phyloP scores from a whole-genome alignment of 2,888 invertebrate genomes.

The Netelia virgata region DNA sequence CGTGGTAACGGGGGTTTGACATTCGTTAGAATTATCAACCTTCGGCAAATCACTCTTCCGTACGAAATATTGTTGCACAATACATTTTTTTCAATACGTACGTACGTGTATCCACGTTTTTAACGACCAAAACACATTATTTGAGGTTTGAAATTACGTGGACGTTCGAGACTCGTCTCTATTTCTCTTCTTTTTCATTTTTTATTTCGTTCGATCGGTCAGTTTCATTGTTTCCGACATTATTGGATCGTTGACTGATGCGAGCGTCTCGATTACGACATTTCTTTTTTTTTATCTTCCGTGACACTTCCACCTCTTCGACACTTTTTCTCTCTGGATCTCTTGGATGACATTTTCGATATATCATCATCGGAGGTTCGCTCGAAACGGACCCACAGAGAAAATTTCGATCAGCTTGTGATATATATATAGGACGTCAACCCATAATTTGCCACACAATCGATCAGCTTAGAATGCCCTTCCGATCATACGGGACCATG shows the following conservation, averaged over 20 bases:
- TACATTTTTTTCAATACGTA: constrained; percentile 15
- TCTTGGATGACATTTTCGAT: neutral
- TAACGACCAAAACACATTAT: neutral
- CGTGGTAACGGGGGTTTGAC: constrained; percentile 1
- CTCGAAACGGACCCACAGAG: neutral
- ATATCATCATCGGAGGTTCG: neutral
- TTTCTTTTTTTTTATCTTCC: neutral
- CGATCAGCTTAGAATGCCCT: constrained; percentile 40
- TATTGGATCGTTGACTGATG: constrained; percentile 18
- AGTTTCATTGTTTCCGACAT: constrained; percentile 51
- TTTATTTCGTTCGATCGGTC: constrained; percentile 36
- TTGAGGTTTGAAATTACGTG: constrained; percentile 33
- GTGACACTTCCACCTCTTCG: constrained; percentile 9
- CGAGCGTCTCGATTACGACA: neutral
- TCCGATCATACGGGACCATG: neutral
- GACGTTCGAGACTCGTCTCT: neutral
- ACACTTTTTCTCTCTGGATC: constrained; percentile 20
- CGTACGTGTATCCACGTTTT: neutral
- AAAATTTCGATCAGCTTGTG: constrained; percentile 41
- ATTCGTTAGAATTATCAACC: constrained; percentile 62
- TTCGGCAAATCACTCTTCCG: constrained; percentile 62
- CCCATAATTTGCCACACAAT: constrained; percentile 51
- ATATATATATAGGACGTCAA: neutral
- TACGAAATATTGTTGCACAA: constrained; percentile 60
- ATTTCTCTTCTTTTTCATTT: neutral